A percentile compares a stretch with the other conserved stretches of the same genome.
Evolutionary conservation across 2,113 vertebrate genomes (phyloP).

Genomic region (Leptosomus discolor): DNA sequence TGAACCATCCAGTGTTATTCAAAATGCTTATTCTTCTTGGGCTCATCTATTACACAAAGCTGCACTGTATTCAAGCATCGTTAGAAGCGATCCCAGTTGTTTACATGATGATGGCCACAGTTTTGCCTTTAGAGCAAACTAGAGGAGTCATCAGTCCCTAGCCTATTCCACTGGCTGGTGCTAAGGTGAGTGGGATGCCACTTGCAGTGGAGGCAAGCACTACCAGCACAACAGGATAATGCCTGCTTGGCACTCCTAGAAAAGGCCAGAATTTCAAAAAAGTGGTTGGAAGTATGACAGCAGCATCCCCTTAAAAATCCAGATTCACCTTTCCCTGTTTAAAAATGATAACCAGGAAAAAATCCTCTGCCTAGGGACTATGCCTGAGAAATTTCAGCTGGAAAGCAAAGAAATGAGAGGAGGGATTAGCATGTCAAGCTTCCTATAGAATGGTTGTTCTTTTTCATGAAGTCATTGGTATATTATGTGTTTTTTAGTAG

Average conservation of each 20-base stretch:
- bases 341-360: neutral
- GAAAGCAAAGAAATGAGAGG: neutral
- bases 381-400: neutral
- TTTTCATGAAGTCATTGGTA: neutral
- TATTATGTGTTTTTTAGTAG: neutral
- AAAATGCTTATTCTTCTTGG: constrained; percentile 27
- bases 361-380: neutral
- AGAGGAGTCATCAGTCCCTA: neutral
- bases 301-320: neutral
- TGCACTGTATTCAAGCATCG: constrained; percentile 21
- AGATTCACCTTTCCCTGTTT: neutral
- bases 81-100: neutral
- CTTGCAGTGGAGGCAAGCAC: neutral
- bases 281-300: neutral
- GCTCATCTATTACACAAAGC: constrained; percentile 35
- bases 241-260: neutral
- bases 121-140: neutral
- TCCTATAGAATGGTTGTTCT: neutral
- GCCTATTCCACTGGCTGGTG: neutral
- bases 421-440: neutral
- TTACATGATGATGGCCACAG: neutral
- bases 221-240: neutral
- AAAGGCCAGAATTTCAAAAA: neutral
- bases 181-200: neutral
- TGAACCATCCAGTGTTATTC: constrained; percentile 25